Base-by-base conservation (phyloP, 2,888 invertebrate species). In the Malthinus seriepunctatus region DNA sequence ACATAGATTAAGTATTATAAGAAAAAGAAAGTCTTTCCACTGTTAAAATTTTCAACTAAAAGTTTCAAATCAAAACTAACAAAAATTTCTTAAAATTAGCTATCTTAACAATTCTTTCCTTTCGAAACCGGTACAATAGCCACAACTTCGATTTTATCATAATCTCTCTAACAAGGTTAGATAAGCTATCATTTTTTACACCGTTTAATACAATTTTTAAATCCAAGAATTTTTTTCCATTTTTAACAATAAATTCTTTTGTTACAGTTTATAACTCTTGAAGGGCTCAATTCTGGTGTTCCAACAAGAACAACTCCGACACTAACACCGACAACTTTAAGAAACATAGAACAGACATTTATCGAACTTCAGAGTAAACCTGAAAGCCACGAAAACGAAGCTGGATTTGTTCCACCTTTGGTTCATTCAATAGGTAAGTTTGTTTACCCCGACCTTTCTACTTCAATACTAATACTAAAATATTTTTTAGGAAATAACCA, bases 301-400 rank as follows among this genome's bases (percentile, higher is more conserved):
- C 94, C 94, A 52, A 95, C 95, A 60, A 87, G 91, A 78, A 96
- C 95, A 66, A 95, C 96, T 74, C 90, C 95, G 66, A 95, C 94
- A 74, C 84, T 97, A 72, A 97, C 97, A 67, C 96, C 96, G 64
- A 96, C 96, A 45, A 95, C 95, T 70, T 82, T 96, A 76, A 88
- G 93, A 73, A 89, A 87, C 82, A 93, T 96, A 80, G 95, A 96
- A 81, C 94, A 95, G 74, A 90, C 93, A 1, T 92, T 95, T 80
- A 87, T 91, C 75, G 94, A 95, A 81, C 82, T 94, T 74, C 90
- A 90, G 80, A 86, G 86, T 74, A 87, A 88, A 70, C 86, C 88
- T 67, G 87, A 84, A 77, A 85, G 83, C 62, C 88, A 85, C 81
- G 84, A 90, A 71, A 90, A 88, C 79, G 94, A 95, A 84, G 95